Base-by-base conservation (phyloP, 2,888 invertebrate genomes). In the Hypena proboscidalis region DNA sequence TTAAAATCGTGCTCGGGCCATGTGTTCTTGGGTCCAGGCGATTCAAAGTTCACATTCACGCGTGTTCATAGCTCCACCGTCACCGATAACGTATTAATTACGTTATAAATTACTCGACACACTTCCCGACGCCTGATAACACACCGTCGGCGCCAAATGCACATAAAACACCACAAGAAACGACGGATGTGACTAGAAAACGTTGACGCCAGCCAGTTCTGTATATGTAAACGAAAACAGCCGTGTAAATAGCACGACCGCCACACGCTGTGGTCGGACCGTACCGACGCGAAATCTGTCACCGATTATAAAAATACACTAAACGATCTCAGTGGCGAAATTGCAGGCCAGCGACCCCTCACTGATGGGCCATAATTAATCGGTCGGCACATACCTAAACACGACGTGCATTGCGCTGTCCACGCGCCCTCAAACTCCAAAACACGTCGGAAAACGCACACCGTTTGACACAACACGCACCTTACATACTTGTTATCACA, bases 281-380 rank as follows among this genome's bases (percentile, higher is more conserved):
- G 52, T 54, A 55, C 69, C 57, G 65, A 43, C 61, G 61, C 64
- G 62, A 63, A 67, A 68, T 70, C 70, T 76, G 78, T 80, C 80
- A 71, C 71, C 70, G 67, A 72, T 74, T 74, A 80, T 71, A 76
- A 78, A 81, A 80, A 84, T 80, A 80, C 70, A 72, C 73, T 69
- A 71, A 71, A 69, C 58, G 66, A 68, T 77, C 59, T 71, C 67
- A 61, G 77, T 81, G 77, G 80, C 80, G 64, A 83, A 81, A 81
- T 76, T 75, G 70, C 72, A 78, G 85, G 84, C 81, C 84, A 82
- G 68, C 81, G 87, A 86, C 86, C 83, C 76, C 81, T 77, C 74
- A 77, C 76, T 83, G 83, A 87, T 86, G 85, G 82, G 75, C 77
- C 85, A 84, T 85, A 88, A 88, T 89, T 87, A 88, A 88, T 85